Percentiles rank a stretch among this genome's conserved stretches.
These are phyloP conservation scores for Tapirus indicus DNA, from an alignment of 2,797 vertebrate genomes.

Conservation along the genomic window DNA sequence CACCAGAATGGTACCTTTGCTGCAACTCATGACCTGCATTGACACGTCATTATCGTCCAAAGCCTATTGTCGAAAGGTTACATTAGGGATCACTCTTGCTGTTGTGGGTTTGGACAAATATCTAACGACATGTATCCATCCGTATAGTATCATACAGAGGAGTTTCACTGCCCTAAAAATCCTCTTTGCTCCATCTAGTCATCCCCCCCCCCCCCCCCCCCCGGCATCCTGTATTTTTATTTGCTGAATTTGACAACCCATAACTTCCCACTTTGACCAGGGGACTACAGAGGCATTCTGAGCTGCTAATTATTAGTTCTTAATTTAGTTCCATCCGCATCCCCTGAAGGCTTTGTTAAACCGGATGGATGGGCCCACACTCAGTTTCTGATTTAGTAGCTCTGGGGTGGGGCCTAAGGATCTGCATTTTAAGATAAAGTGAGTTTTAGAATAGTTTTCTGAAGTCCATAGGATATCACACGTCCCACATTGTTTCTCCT, in stretches of 20 bases:
- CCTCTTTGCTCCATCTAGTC: background rate
- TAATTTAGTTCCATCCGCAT: no score
- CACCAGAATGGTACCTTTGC: background rate
- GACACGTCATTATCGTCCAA: background rate
- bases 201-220: rapidly evolving
- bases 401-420: background rate
- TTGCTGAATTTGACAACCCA: background rate
- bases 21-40: background rate
- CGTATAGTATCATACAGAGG: rapidly evolving
- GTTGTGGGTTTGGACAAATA: background rate
- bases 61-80: background rate
- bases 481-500: background rate
- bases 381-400: background rate
- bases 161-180: no score
- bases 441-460: background rate
- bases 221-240: background rate
- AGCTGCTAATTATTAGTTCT: background rate
- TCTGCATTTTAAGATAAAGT: background rate
- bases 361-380: background rate
- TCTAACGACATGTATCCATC: background rate
- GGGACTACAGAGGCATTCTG: background rate
- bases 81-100: background rate
- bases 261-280: background rate
- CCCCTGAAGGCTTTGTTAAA: background rate
- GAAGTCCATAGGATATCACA: background rate